Evolutionary conservation across 1,140 invertebrate species (phyloP), one percentile per base, ranked within the genome.

Genomic region (Drosophila subobscura): DNA sequence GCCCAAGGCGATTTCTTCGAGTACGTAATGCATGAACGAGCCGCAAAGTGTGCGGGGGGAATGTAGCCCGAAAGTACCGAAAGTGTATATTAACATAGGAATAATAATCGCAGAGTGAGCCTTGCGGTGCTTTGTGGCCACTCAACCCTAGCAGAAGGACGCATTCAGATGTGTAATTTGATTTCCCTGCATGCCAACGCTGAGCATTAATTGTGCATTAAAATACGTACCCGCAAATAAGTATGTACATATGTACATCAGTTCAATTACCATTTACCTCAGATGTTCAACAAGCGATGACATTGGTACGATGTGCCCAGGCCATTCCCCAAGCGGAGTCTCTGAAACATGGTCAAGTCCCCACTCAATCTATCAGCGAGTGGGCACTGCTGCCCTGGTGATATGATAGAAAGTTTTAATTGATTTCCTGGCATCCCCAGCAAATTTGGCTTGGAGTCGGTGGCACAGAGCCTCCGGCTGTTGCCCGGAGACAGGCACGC

Each of bases 181-280:
- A 49, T 16, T 42, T 25, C 20, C 47, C 49, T 56, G 41, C 64
- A 23, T 14, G 20, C 33, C 33, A 16, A 49, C 44, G 14, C 33
- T 22, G 33, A 7, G 20, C 77, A 79, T 79, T 79, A 80, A 81
- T 83, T 71, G 59, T 74, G 71, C 60, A 64, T 57, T 55, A 1
- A 10, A 12, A 37, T 37, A 10, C 10, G 10, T 20, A 20, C 16
- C 0, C 16, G 1, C 16, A 10, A 12, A 37, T 37, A 10, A 10
- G 10, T 10, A 27, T 5, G 5, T 27, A 27, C 5, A 27, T 5
- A 5, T 29, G n/a, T n/a, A 55, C 75, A 63, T 84, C 68, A 61
- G 71, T 76, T 88, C 83, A 83, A 88, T 88, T 85, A 86, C 73
- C 72, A 64, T 75, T 65, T 63, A 61, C 79, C 59, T 66, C 73